Percentiles rank a stretch among this genome's conserved stretches.
Evolutionary conservation across 2,797 vertebrate species (phyloP).

Genomic region (Bradypus variegatus): DNA sequence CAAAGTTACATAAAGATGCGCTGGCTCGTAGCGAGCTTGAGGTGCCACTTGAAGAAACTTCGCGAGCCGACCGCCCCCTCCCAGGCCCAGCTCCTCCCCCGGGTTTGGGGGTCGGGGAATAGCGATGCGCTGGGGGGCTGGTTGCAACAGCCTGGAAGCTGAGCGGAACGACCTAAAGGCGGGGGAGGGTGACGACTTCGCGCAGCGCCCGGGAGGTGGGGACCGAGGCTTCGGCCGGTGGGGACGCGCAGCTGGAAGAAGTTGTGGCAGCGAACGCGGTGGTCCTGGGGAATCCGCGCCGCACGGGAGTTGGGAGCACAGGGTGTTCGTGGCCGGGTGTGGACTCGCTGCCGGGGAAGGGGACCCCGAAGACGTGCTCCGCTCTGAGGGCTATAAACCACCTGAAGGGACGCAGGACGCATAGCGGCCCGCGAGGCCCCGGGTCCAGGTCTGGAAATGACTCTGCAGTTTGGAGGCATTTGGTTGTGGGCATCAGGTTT

Average conservation of each 20-base stretch:
- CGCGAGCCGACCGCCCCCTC: slow-evolving; percentile 24
- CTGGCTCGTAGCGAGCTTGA: slow-evolving; percentile 48
- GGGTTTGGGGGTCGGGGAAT: background rate
- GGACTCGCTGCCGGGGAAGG: background rate
- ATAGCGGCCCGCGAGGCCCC: slow-evolving; percentile 1
- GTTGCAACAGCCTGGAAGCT: slow-evolving; percentile 17
- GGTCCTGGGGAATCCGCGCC: slow-evolving; percentile 1
- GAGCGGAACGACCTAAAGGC: slow-evolving; percentile 26
- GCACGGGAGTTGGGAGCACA: background rate
- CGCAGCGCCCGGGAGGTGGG: slow-evolving; percentile 33
- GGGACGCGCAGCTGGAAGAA: slow-evolving; percentile 48
- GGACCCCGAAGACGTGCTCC: background rate
- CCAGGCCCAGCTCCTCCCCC: background rate
- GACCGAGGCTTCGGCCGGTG: slow-evolving; percentile 1
- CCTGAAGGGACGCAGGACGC: background rate
- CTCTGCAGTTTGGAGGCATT: background rate
- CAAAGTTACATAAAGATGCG: slow-evolving; percentile 55
- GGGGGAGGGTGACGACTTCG: background rate
- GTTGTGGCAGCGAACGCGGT: slow-evolving; percentile 51
- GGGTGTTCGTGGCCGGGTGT: background rate
- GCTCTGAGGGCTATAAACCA: background rate
- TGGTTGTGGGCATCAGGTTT: background rate
- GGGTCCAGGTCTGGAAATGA: background rate
- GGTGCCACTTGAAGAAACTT: slow-evolving; percentile 36
- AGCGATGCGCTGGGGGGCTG: background rate